Evolutionary conservation across 53 echinoderm and acorn worm genomes (phyloP), one percentile per base, ranked within the genome.

Genomic region (Temnopleurus reevesii): DNA sequence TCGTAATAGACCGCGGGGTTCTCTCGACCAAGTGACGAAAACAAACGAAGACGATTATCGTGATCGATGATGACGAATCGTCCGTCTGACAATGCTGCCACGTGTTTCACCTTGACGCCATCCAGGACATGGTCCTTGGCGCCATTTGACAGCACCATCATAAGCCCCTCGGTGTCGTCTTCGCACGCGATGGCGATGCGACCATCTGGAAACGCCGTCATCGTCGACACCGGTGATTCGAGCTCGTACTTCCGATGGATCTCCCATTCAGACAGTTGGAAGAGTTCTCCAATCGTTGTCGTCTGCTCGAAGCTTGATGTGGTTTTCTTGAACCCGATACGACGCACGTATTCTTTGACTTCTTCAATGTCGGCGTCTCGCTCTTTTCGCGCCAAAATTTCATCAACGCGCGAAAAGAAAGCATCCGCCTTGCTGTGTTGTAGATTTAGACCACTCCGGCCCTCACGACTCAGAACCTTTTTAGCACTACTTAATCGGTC

Each of bases 201-300:
- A 36, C 88, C 88, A 35, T 64, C 71, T n/a, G 66, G 88, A 45
- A 87, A 87, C 8, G 49, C 88, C 53, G 71, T 87, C 88, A 87
- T 87, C 9, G 88, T 65, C 21, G 71, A 87, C 36, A 87, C 88
- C 2, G 65, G 8, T 1, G 88, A 65, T 19, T 47, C 46, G 49
- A 87, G 88, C 53, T 71, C 88, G 53, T 51, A 34, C 35, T 87
- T 12, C 7, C 88, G 88, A 29, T 51, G 19, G 9, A 71, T 33
- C 29, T 87, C 88, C 88, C 88, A 87, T n/a, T 53, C 88, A 0
- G 88, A 87, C 12, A 87, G 49, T 51, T 71, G 88, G 88, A 87
- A 87, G 71, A 87, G 18, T 49, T 87, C 88, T 19, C 88, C 88
- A 33, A 87, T 51, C 34, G 47, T 15, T 30, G 49, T 31, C 21